These are phyloP conservation scores for Lerema accius DNA, from an alignment of 1,140 invertebrate species.

Conservation along the genomic window DNA sequence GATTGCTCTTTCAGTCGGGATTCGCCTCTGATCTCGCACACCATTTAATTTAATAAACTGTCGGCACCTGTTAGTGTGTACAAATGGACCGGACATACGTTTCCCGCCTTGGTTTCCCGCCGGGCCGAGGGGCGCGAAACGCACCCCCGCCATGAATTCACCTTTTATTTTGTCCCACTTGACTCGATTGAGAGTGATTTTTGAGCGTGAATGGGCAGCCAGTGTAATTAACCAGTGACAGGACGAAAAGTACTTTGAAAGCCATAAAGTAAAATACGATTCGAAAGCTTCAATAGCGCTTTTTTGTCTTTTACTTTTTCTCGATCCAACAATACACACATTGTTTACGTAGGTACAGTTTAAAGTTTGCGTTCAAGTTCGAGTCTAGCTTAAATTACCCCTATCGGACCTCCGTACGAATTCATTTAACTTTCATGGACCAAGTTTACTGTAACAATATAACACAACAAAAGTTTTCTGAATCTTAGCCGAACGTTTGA, in stretches of 20 bases:
- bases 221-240: conserved; percentile 77
- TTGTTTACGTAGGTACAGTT: no score
- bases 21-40: conserved; percentile 40
- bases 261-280: conserved; percentile 76
- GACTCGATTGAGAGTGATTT: conserved; percentile 80
- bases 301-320: no score
- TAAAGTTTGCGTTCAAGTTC: conserved; percentile 15
- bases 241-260: conserved; percentile 75
- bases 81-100: conserved; percentile 79
- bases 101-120: conserved; percentile 71
- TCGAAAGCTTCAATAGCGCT: conserved; percentile 47
- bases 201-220: conserved; percentile 79
- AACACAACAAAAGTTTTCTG: conserved; percentile 61
- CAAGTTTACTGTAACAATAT: conserved; percentile 62
- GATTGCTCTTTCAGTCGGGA: conserved; percentile 29
- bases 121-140: conserved; percentile 59
- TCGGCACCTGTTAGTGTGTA: conserved; percentile 75
- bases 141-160: conserved; percentile 78
- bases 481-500: conserved; percentile 71
- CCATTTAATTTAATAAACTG: conserved; percentile 77
- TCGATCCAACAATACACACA: no score
- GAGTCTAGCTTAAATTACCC: not conserved
- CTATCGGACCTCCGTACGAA: conserved; percentile 38
- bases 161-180: conserved; percentile 80
- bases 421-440: conserved; percentile 59